These are phyloP conservation scores for Coptodon rendalli DNA, from an alignment of 2,113 vertebrate species.

Conservation along the genomic window DNA sequence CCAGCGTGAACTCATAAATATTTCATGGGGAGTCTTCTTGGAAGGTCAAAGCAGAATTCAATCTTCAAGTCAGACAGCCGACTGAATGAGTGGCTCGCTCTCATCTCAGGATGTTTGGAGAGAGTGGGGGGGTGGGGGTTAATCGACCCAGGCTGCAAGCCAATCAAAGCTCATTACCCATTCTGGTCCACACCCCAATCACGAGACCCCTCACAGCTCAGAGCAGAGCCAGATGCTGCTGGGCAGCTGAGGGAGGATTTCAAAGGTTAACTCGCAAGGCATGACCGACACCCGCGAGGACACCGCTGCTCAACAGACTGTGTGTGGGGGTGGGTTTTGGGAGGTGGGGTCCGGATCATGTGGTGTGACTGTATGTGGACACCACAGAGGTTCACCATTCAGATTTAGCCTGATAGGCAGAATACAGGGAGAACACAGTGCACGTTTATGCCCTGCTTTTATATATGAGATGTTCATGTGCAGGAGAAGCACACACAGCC, in stretches of 20 bases:
- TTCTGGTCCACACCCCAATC: constrained; percentile 32
- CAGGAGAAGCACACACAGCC: background rate
- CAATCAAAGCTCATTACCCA: constrained; percentile 45
- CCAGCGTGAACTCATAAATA: constrained; percentile 48
- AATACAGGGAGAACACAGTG: constrained; percentile 1
- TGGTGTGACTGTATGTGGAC: background rate
- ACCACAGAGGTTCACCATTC: background rate
- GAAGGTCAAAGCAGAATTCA: constrained; percentile 53
- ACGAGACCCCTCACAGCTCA: constrained; percentile 17
- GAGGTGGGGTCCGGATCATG: background rate
- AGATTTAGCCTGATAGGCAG: constrained; percentile 26
- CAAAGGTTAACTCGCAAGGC: constrained; percentile 33
- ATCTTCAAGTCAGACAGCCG: background rate
- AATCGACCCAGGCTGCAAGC: constrained; percentile 22
- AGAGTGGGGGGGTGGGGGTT: background rate
- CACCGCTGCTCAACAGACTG: background rate
- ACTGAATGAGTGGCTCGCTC: background rate
- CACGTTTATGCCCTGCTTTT: background rate
- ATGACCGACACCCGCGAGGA: constrained; percentile 22
- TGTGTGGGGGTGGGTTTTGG: background rate
- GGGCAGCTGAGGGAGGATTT: constrained; percentile 3
- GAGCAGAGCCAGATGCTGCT: constrained; percentile 21
- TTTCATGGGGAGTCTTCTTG: constrained; percentile 18
- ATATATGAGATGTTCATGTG: background rate
- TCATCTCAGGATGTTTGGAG: background rate